These are phyloP conservation scores for Helarctos malayanus DNA, from an alignment of 2,797 vertebrate genomes.

Conservation along the genomic window DNA sequence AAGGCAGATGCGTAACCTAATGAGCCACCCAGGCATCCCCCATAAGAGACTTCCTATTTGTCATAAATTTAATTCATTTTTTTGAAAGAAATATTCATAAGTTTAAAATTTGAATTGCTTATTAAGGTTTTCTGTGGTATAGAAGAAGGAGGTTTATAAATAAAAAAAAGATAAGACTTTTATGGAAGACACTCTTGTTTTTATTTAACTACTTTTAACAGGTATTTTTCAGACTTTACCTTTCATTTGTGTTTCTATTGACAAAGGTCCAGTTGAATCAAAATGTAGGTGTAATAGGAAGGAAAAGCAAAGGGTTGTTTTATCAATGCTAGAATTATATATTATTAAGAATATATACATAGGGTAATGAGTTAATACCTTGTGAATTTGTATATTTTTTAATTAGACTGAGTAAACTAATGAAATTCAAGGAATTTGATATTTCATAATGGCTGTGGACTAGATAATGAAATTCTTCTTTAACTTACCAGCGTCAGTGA, in stretches of 20 bases:
- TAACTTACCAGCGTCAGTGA: background rate
- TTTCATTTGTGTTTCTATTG: slow-evolving; percentile 26
- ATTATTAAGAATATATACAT: background rate
- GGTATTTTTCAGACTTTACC: background rate
- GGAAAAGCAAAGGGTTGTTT: background rate
- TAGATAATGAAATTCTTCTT: background rate
- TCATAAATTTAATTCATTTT: slow-evolving; percentile 38
- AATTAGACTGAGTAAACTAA: slow-evolving; percentile 16
- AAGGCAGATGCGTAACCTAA: background rate
- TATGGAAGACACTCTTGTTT: background rate
- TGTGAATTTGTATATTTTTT: background rate
- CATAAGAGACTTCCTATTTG: background rate
- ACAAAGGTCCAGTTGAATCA: background rate
- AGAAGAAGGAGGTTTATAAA: background rate
- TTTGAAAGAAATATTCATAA: background rate
- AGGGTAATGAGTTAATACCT: background rate
- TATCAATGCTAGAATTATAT: background rate
- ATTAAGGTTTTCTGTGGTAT: background rate
- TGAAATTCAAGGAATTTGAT: background rate
- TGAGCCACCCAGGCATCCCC: background rate
- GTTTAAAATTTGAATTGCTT: slow-evolving; percentile 14
- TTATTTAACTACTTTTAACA: background rate
- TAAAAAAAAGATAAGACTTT: background rate
- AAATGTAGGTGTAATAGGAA: background rate
- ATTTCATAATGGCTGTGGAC: background rate